phyloP scores from a whole-genome alignment of 2,888 invertebrate species.

The Physocephala rufipes region DNA sequence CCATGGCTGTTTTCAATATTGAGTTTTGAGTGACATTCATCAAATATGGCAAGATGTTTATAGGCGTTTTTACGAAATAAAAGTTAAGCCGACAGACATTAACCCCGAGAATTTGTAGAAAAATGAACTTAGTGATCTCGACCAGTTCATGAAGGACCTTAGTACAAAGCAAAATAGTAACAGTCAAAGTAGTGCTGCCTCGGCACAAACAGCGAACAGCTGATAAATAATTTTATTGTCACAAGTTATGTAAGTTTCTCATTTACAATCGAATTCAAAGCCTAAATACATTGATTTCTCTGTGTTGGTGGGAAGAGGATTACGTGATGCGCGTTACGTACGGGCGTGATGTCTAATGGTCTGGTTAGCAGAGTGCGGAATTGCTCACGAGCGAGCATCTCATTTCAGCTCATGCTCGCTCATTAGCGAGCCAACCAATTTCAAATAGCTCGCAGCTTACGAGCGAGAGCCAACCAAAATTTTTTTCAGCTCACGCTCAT shows the following conservation, averaged over 20 bases:
- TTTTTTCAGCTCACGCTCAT: no score
- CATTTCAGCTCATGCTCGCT: no score
- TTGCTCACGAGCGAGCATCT: no score
- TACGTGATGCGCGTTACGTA: no score
- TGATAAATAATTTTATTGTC: slow-evolving; percentile 45
- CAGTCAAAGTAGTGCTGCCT: slow-evolving; percentile 28
- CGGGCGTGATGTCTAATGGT: no score
- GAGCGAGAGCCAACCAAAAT: no score
- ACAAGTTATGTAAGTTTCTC: slow-evolving; percentile 65
- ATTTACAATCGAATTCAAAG: slow-evolving; percentile 63
- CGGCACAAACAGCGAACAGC: slow-evolving; percentile 40
- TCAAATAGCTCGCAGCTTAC: no score
- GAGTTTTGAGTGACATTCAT: slow-evolving; percentile 69
- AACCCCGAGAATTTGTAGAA: slow-evolving; percentile 57
- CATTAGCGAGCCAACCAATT: no score
- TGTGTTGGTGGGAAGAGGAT: no score
- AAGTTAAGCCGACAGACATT: slow-evolving; percentile 53
- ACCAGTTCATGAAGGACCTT: slow-evolving; percentile 70
- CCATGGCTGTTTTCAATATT: slow-evolving; percentile 68
- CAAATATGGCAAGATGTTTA: slow-evolving; percentile 69
- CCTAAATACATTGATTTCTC: slow-evolving; percentile 54
- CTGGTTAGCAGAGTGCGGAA: no score
- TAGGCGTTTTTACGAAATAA: slow-evolving; percentile 67
- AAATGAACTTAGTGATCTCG: slow-evolving; percentile 69
- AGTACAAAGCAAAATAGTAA: slow-evolving; percentile 49